Evolutionary conservation across 2,113 vertebrate species (phyloP).

Genomic region (Labeo rohita): DNA sequence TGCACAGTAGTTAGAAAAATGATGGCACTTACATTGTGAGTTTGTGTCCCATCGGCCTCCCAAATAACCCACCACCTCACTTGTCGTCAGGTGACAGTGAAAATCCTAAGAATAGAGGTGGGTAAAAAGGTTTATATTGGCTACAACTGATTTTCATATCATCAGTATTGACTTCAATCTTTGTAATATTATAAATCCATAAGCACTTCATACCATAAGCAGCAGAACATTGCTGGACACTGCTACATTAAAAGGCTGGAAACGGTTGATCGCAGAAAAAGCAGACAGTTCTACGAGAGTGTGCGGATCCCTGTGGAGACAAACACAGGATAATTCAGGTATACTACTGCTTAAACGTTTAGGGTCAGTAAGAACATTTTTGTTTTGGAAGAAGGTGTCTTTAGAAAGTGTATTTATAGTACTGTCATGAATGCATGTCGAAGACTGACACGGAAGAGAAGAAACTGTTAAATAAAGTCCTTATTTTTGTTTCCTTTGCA

Average conservation of each 20-base stretch:
- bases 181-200: not conserved
- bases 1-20: not conserved
- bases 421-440: too few relatives aligned
- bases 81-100: slow-evolving; percentile 93
- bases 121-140: not conserved
- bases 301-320: slow-evolving; percentile 84
- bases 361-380: not conserved
- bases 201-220: slow-evolving; percentile 80
- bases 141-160: not conserved
- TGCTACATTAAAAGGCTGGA: slow-evolving; percentile 96
- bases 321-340: not conserved
- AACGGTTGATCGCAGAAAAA: slow-evolving; percentile 93
- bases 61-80: slow-evolving; percentile 95
- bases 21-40: slow-evolving; percentile 83
- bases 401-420: too few relatives aligned
- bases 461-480: too few relatives aligned
- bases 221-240: slow-evolving; percentile 94
- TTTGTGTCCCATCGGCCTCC: slow-evolving; percentile 95
- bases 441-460: too few relatives aligned
- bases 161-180: not conserved
- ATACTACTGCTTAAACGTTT: not conserved
- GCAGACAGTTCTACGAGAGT: slow-evolving; percentile 91
- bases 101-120: slow-evolving; percentile 80
- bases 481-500: too few relatives aligned
- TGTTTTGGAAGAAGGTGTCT: not conserved